Evolutionary conservation across 2,888 invertebrate genomes (phyloP).

Genomic region (Trichogramma evanescens): DNA sequence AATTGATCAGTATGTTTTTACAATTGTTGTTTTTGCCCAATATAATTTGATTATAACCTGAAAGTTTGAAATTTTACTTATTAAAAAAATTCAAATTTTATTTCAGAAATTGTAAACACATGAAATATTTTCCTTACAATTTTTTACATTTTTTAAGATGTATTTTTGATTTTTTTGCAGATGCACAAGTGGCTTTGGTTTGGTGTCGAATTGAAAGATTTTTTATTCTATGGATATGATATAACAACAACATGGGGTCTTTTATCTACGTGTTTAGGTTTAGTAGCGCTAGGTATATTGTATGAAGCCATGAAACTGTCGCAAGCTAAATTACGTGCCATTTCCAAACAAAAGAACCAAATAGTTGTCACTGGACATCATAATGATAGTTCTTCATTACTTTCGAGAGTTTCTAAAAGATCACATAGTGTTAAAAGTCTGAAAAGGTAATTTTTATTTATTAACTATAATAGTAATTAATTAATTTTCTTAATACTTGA

Average conservation of each 20-base stretch:
- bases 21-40: not conserved
- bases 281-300: constrained; percentile 55
- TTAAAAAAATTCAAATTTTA: not conserved
- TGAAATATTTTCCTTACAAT: not conserved
- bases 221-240: constrained; percentile 58
- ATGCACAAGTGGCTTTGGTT: constrained; percentile 67
- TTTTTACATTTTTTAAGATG: not conserved
- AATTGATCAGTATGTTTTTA: too few relatives aligned
- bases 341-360: constrained; percentile 39
- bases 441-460: not conserved
- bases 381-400: constrained; percentile 47
- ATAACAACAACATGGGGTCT: constrained; percentile 50
- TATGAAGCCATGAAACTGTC: constrained; percentile 56
- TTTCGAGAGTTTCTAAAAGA: constrained; percentile 36
- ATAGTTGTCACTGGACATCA: constrained; percentile 32
- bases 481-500: not conserved
- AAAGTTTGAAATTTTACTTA: not conserved
- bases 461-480: not conserved
- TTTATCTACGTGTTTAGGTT: constrained; percentile 55
- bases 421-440: constrained; percentile 16
- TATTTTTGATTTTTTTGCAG: constrained; percentile 25
- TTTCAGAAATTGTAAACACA: not conserved
- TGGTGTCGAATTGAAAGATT: constrained; percentile 57
- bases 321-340: constrained; percentile 48
- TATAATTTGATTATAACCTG: not conserved